A percentile compares a stretch with the other conserved stretches of the same genome.
Evolutionary conservation across 1,140 invertebrate species (phyloP).

Genomic region (Paraescarpia echinospica): DNA sequence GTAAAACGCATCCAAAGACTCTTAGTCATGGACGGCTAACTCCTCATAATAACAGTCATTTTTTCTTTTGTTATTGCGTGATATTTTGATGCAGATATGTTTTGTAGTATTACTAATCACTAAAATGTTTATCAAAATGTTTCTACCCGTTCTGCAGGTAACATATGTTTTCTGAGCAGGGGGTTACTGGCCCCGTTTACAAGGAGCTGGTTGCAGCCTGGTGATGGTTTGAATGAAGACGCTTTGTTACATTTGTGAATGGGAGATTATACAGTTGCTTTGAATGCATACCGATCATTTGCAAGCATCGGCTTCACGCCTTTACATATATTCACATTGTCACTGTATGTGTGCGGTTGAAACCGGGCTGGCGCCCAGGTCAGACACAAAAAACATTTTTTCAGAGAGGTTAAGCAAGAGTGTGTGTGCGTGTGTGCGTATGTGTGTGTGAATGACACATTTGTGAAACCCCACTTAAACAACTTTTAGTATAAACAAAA

Average conservation of each 20-base stretch:
- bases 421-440: not conserved
- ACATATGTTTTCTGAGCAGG: not conserved
- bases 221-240: not conserved
- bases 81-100: constrained; percentile 6
- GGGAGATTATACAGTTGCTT: not conserved
- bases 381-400: not conserved
- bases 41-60: not conserved
- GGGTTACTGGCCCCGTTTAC: not conserved
- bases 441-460: not conserved
- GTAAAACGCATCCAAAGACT: not conserved
- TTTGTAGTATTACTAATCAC: not conserved
- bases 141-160: not conserved
- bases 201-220: not conserved
- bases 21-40: not conserved
- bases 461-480: not conserved
- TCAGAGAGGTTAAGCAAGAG: not conserved
- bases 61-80: not conserved
- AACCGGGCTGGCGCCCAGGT: not conserved
- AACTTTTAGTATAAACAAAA: not conserved
- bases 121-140: not conserved
- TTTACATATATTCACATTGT: not conserved
- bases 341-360: not conserved
- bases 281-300: not conserved
- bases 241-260: not conserved
- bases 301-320: not conserved